Evolutionary conservation across 53 echinoderm and acorn worm species (phyloP), one percentile per base, ranked within the genome.

Genomic region (Astropecten irregularis): DNA sequence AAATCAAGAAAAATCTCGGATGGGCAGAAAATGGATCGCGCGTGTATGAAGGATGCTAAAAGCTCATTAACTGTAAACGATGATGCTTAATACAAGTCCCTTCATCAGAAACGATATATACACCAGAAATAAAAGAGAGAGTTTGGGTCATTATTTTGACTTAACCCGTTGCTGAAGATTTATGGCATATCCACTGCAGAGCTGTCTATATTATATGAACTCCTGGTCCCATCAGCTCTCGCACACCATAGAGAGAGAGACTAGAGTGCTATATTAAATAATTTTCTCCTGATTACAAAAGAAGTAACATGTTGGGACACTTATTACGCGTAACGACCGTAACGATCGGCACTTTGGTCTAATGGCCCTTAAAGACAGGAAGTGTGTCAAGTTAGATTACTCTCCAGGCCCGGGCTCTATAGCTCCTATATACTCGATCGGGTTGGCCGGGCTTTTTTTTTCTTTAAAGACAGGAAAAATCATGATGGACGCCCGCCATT

Each of bases 231-330:
- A n/a, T n/a, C n/a, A n/a, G n/a, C n/a, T n/a, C n/a, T n/a, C n/a
- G n/a, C n/a, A n/a, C n/a, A n/a, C n/a, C n/a, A n/a, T n/a, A n/a
- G n/a, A n/a, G n/a, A n/a, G n/a, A n/a, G n/a, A n/a, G n/a, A n/a
- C n/a, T n/a, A 74, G 74, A 56, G 74, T 74, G 74, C 74, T 74
- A 57, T 74, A 74, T 74, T 74, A 57, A 74, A 74, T 74, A 74
- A 74, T 74, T 74, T 58, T 57, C 74, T 57, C 51, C 51, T 74
- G 58, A 74, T 74, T 74, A 74, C 40, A 18, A 56, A 51, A 74
- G 39, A 35, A 39, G 58, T 38, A 66, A 38, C 66, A 74, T 74
- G 74, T 74, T 74, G 51, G 74, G 37, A 57, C 56, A 40, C 74
- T 74, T 58, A 74, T 57, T 74, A 55, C 51, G 19, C 74, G 57